Conservation (phyloP, 1,140 invertebrate species). For the Galleria mellonella region DNA sequence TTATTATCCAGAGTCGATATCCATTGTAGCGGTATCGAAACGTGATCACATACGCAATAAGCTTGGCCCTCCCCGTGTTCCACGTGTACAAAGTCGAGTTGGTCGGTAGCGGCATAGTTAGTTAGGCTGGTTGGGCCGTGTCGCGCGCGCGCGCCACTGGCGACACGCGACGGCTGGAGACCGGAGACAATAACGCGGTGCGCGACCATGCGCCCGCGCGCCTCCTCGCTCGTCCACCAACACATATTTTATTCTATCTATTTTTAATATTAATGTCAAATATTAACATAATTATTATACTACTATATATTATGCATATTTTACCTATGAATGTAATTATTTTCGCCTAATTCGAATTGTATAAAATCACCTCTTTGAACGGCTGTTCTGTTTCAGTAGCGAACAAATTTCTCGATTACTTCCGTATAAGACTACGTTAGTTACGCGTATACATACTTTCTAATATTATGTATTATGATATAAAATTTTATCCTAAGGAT, state of each 20-base stretch:
- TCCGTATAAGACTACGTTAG: slow-evolving; percentile 71
- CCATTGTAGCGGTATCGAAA: slow-evolving; percentile 14
- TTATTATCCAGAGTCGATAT: slow-evolving; percentile 20
- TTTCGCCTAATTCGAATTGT: slow-evolving; percentile 73
- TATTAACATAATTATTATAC: slow-evolving; percentile 72
- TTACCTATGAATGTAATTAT: slow-evolving; percentile 73
- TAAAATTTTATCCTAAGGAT: slow-evolving; percentile 74
- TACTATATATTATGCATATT: slow-evolving; percentile 71
- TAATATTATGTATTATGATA: slow-evolving; percentile 71
- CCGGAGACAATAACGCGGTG: slow-evolving; percentile 61
- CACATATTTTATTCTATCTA: slow-evolving; percentile 73
- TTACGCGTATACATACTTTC: slow-evolving; percentile 70
- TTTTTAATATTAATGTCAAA: slow-evolving; percentile 74
- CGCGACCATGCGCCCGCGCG: slow-evolving; percentile 41
- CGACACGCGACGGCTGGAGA: slow-evolving; percentile 13
- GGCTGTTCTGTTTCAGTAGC: slow-evolving; percentile 65
- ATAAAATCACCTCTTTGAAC: slow-evolving; percentile 70
- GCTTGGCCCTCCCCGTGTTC: slow-evolving; percentile 33
- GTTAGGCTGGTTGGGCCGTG: background rate
- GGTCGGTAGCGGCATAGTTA: slow-evolving; percentile 18
- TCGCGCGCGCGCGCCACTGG: slow-evolving; percentile 5
- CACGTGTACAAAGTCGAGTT: slow-evolving; percentile 36
- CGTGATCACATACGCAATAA: slow-evolving; percentile 27
- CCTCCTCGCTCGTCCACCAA: slow-evolving; percentile 68
- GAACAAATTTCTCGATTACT: slow-evolving; percentile 63